These are phyloP conservation scores for Microcebus jonahi DNA, from an alignment of 2,113 vertebrate species.

Conservation along the genomic window DNA sequence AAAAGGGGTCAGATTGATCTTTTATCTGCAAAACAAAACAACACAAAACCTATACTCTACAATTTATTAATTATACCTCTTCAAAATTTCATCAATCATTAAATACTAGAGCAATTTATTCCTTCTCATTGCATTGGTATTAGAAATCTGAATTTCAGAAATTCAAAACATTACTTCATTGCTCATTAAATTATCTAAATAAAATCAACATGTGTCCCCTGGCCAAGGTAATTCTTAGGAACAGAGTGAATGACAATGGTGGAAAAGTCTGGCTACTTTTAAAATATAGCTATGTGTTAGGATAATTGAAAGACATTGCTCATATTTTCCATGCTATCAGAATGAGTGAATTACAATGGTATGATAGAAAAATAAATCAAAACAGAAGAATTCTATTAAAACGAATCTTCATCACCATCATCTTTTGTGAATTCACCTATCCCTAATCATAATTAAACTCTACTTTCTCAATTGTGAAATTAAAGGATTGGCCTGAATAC, in stretches of 20 bases:
- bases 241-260: background rate
- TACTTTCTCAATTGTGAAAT: conserved; percentile 43
- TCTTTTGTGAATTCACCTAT: background rate
- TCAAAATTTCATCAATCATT: background rate
- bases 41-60: background rate
- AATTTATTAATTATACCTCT: background rate
- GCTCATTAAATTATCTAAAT: background rate
- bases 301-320: background rate
- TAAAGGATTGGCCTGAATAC: background rate
- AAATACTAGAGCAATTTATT: background rate
- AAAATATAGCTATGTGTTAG: background rate
- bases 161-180: background rate
- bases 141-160: background rate
- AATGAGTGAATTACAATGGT: background rate
- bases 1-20: background rate
- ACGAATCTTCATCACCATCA: background rate
- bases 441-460: background rate
- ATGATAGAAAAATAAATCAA: background rate
- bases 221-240: background rate
- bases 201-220: background rate
- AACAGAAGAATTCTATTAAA: background rate
- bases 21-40: background rate
- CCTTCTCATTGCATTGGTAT: background rate
- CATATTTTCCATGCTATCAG: background rate
- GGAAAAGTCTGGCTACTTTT: background rate